Evolutionary conservation across 2,888 invertebrate species (phyloP), one percentile per base, ranked within the genome.

Genomic region (Exocentrus adspersus): DNA sequence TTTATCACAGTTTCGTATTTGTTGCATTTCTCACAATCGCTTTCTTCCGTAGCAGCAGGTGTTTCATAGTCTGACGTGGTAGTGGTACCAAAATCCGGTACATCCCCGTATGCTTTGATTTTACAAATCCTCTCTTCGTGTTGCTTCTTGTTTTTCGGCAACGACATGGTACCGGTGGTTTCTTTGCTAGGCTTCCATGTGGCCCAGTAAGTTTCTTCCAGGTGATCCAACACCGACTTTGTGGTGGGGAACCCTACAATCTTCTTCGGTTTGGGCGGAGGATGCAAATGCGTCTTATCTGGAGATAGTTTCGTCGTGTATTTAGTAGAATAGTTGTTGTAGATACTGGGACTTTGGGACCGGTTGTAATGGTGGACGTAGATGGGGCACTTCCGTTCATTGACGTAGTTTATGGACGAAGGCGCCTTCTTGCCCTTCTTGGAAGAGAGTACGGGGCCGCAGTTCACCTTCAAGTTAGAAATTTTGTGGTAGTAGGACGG

Each of bases 201-300:
- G 0, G 81, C 77, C 82, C 82, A 82, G 58, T 81, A 82, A 1
- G 77, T 75, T 70, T 82, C 82, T 67, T 82, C 82, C 20, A 82
- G 60, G 65, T 76, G 79, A 43, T 79, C 74, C 17, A 78, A 62
- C 4, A 74, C 69, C n/a, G 69, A 68, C 63, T 74, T 76, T 1
- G 69, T 62, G 30, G 56, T 45, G 63, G 68, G 57, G 59, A 64
- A 9, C 48, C 53, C 7, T 1, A 32, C 10, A 2, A 32, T 17
- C 30, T 50, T 50, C 17, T 30, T 50, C 0, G 50, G 20, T 30
- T 50, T 50, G 0, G n/a, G 14, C 7, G 42, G 14, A 19, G 21
- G 19, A 6, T 42, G n/a, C n/a, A n/a, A n/a, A n/a, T n/a, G n/a
- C n/a, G n/a, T 21, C 19, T 53, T 30, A 32, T 54, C 53, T 64